These are phyloP conservation scores for Rhinogobio ventralis DNA, from an alignment of 2,797 vertebrate genomes.

Conservation along the genomic window DNA sequence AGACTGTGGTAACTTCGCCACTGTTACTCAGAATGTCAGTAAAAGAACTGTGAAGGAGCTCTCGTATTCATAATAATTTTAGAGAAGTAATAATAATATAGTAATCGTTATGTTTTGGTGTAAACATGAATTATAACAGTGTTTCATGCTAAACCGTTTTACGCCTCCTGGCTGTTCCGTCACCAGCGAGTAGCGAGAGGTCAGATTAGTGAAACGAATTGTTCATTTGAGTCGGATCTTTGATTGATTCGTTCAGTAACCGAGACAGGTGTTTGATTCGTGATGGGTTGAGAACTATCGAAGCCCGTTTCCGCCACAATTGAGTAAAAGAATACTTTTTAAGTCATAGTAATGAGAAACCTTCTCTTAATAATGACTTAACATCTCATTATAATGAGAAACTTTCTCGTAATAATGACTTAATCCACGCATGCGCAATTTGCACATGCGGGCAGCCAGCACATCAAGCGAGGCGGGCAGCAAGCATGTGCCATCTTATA, in stretches of 20 bases:
- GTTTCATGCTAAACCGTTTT: neutral
- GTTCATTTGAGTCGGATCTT: constrained; percentile 20
- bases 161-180: neutral
- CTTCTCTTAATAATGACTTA: too few species aligned
- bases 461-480: too few species aligned
- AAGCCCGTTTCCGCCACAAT: too few species aligned
- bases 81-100: neutral
- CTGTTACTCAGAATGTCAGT: neutral
- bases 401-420: too few species aligned
- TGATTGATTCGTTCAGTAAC: neutral
- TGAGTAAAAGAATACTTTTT: too few species aligned
- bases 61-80: neutral
- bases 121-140: neutral
- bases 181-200: neutral
- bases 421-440: too few species aligned
- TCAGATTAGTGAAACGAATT: neutral
- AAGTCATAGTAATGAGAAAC: too few species aligned
- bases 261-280: neutral
- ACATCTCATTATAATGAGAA: too few species aligned
- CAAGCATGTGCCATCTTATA: too few species aligned
- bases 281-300: neutral
- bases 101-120: neutral
- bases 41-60: neutral
- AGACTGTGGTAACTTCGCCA: neutral
- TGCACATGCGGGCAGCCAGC: too few species aligned